Percentiles rank a stretch among this genome's conserved stretches.
These are phyloP conservation scores for Monoplex corrugatus DNA, from an alignment of 2,888 invertebrate species.

Conservation along the genomic window DNA sequence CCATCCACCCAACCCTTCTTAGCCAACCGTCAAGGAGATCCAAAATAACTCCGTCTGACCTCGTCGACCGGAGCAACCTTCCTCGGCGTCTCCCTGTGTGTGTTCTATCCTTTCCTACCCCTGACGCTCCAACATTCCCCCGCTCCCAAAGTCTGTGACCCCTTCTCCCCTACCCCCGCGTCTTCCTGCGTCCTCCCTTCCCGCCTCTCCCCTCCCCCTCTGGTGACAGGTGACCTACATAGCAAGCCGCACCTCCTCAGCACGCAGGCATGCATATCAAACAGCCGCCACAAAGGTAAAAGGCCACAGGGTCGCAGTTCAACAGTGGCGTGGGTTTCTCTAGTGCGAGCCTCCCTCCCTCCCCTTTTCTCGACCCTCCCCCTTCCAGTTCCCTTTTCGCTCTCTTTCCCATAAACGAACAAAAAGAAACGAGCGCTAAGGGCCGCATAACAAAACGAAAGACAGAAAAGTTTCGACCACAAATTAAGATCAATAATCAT, in stretches of 20 bases:
- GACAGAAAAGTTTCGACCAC: no score
- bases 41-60: no score
- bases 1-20: no score
- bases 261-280: constrained; percentile 48
- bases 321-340: constrained; percentile 40
- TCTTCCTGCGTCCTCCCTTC: neutral
- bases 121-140: neutral
- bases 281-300: constrained; percentile 4
- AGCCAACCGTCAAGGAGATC: no score
- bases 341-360: neutral
- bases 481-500: no score
- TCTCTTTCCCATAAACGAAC: neutral
- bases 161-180: neutral
- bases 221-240: constrained; percentile 41
- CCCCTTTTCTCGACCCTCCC: no score
- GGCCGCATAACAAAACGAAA: no score
- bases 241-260: constrained; percentile 48
- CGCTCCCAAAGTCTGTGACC: no score
- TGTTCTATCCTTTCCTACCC: neutral
- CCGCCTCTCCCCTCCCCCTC: neutral
- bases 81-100: neutral
- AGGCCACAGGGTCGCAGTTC: constrained; percentile 37
- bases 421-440: no score
- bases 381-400: no score
- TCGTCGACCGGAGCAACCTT: no score